Evolutionary conservation across 1,140 invertebrate species (phyloP), one percentile per base, ranked within the genome.

Genomic region (Bombus picipes): DNA sequence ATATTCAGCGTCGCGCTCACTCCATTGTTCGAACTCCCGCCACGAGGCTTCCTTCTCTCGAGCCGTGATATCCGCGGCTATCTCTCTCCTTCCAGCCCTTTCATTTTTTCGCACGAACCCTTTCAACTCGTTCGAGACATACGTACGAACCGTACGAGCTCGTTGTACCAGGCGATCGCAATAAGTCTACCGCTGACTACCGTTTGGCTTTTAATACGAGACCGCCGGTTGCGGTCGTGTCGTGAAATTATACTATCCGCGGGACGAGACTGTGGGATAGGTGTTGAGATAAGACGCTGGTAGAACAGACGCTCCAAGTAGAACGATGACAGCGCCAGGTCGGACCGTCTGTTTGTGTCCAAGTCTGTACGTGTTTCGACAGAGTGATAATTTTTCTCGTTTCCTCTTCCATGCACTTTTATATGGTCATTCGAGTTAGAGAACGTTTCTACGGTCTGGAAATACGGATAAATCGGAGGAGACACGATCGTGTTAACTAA

Each of bases 1-100:
- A 92, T 93, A 94, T 93, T 93, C 91, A 90, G 88, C 92, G 89
- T 93, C 89, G 89, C 82, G 81, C 84, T 84, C 73, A 85, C 78
- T 79, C 89, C 84, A 90, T 90, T 90, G 89, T 90, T 90, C 85
- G 83, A 68, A 83, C 72, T 66, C 28, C 43, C 28, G 32, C 62
- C 47, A 57, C 47, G 4, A 32, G 4, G 28, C 3, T 25, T 84
- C 32, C 32, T 68, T 79, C 70, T 78, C 34, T 83, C 15, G 0
- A 32, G 13, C 32, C n/a, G 18, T 41, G 70, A 39, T 87, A 62
- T 28, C 34, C 70, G 37, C 53, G 10, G 10, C 43, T 39, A 13
- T 47, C 32, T 37, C 34, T 22, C 66, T 68, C 34, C 18, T 18
- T 37, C 34, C 1, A 18, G 2, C 25, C 37, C 25, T 28, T 70